Evolutionary conservation across 2,113 vertebrate genomes (phyloP), one percentile per base, ranked within the genome.

Genomic region (Xiphorhynchus elegans): DNA sequence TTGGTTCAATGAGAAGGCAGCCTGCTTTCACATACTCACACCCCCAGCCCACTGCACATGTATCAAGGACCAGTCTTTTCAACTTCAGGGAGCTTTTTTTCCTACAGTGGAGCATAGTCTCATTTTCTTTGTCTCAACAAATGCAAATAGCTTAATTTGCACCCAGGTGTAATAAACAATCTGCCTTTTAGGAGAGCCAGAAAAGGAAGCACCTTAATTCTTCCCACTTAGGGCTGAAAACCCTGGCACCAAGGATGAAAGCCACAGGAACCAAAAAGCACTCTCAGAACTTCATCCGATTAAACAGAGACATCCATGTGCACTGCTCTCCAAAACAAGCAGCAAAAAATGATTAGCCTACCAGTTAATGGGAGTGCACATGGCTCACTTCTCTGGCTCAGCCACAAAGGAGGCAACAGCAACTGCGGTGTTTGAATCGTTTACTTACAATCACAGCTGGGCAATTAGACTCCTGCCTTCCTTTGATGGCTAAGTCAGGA

Each of bases 81-180:
- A 49, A 7, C 11, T 42, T 63, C 67, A 13, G 67, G 59, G 26
- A 93, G 50, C 40, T 64, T 80, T 40, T 52, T 40, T 37, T 82
- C 76, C 84, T 53, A 9, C 17, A 17, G 63, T 0, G 4, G 86
- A 69, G 40, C 23, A 75, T 73, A 12, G 35, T 52, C 74, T 67
- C 44, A 49, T 89, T 95, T 73, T 73, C 91, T 90, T 68, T 47
- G 35, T 39, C 79, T 74, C 79, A 86, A 14, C 77, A 62, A 64
- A 92, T 56, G 69, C 93, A 95, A 93, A 70, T 40, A 2, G 89
- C 77, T 95, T 74, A 72, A 92, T 94, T 89, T 82, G 66, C 77
- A 95, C 78, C 84, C 91, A 95, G 89, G 81, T 95, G 62, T 64
- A 96, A 96, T 89, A 95, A 96, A 72, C 91, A 94, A 89, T 81